Base-by-base conservation (phyloP, 2,113 vertebrate species). In the Poeciliopsis occidentalis region DNA sequence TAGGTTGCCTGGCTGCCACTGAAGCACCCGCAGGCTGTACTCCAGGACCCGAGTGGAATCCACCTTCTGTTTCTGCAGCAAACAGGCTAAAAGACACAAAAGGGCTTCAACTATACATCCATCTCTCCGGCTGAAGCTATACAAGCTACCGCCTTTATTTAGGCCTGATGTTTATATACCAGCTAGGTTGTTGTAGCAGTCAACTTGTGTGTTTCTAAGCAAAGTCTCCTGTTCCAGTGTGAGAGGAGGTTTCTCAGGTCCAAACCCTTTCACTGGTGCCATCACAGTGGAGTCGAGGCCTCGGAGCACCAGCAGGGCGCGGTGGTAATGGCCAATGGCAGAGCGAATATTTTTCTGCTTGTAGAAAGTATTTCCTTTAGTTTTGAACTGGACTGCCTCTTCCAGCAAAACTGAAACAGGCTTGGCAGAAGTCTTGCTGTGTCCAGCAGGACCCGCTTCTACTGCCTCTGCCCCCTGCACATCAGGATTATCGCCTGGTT, bases 151-250 rank as follows among this genome's bases (percentile, higher is more conserved):
- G 30, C 19, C n/a, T 22, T 30, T 29, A 41, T 3, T 41, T 41
- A 41, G 39, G 4, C 39, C 12, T 41, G 64, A 60, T 22, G 22
- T 75, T 32, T 67, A 85, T 76, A 17, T 94, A 97, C 97, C 97
- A 78, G 96, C 95, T 71, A 97, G 85, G 73, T 97, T 98, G 91
- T 97, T 98, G 93, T 97, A 97, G 92, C 96, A 97, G 91, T 97
- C 96, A 3, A 95, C 91, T 91, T 97, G 95, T 34, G 88, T 96
- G 84, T 69, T 91, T 69, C 95, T 94, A 29, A 97, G 88, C 4
- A 85, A 31, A 34, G 84, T 84, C 44, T 95, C 93, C 74, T 97
- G 95, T 29, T 95, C 89, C 1, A 89, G 51, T 4, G 91, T 92
- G 3, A 97, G 94, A 8, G 82, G 69, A 0, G 91, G 92, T 11